Base-by-base conservation (phyloP, 1,140 invertebrate genomes). In the Cydia amplana region DNA sequence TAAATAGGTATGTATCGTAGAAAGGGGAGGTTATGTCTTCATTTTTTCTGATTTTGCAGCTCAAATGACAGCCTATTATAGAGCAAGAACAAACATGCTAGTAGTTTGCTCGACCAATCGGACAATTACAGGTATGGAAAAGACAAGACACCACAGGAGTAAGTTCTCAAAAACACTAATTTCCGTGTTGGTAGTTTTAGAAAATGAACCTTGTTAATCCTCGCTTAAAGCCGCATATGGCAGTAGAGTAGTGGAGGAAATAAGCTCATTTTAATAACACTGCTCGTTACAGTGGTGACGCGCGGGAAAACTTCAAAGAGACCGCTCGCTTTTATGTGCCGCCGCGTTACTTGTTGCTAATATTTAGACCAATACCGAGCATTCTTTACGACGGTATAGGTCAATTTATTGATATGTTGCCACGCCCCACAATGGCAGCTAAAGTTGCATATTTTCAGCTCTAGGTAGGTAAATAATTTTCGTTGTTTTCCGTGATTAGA, bases 321-420 rank as follows among this genome's bases (percentile, higher is more conserved):
- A 23, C 55, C 55, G 55, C 55, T 20, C 55, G 55, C 55, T 60
- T 60, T 60, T 12, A 60, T 60, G 55, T 60, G 55, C 55, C 55
- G 55, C 55, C 55, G 55, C 55, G 55, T 10, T 60, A 60, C 55
- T 60, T 60, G 55, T 60, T 60, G 55, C 12, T 60, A 60, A 60
- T 60, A 23, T 60, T 60, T 60, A 60, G 55, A 60, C 55, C 55
- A 60, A 60, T 60, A 23, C 55, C 10, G 55, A 60, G 18, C 55
- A 60, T 60, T 60, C 55, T 60, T 60, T 20, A 60, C 20, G 55
- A 60, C 55, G 20, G 55, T 60, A 60, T 60, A 60, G 55, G 55
- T 60, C 9, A 23, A 60, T 60, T 60, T 12, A 7, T 60, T 60
- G 55, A 23, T 51, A 51, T 1, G 49, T 51, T 18, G 49, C 49